phyloP scores from a whole-genome alignment of 53 echinoderm and acorn worm species.

The Crossaster papposus region DNA sequence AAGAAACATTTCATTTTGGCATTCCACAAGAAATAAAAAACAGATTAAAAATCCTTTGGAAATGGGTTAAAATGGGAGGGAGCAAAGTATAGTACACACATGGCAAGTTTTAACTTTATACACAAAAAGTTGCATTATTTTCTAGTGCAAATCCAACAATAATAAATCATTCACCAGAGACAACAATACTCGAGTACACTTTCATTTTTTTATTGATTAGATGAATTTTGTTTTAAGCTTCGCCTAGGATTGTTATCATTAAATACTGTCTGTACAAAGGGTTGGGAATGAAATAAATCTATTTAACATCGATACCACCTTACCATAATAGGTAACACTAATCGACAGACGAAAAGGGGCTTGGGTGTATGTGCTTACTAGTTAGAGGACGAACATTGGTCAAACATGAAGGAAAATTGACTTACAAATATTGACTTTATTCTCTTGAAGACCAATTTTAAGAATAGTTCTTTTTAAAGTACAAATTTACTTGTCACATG shows the following conservation, averaged over 20 bases:
- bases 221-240: constrained; percentile 43
- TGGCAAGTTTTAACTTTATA: too few species aligned
- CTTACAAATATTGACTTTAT: background rate
- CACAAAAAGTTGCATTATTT: too few species aligned
- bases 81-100: too few species aligned
- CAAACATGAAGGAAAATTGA: too few species aligned
- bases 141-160: too few species aligned
- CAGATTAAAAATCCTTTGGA: too few species aligned
- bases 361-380: background rate
- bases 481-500: too few species aligned
- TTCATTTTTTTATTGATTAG: constrained; percentile 27
- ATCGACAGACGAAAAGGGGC: background rate
- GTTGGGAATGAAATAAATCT: constrained; percentile 15
- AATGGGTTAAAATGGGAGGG: too few species aligned
- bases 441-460: background rate
- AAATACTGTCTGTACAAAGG: constrained; percentile 53
- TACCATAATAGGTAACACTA: background rate
- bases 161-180: too few species aligned
- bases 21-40: too few species aligned
- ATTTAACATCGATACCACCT: background rate
- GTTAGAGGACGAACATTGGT: background rate
- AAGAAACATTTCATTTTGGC: too few species aligned
- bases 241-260: constrained; percentile 28
- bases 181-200: background rate
- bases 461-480: too few species aligned